phyloP scores from a whole-genome alignment of 2,113 vertebrate species.

The Rhea pennata region DNA sequence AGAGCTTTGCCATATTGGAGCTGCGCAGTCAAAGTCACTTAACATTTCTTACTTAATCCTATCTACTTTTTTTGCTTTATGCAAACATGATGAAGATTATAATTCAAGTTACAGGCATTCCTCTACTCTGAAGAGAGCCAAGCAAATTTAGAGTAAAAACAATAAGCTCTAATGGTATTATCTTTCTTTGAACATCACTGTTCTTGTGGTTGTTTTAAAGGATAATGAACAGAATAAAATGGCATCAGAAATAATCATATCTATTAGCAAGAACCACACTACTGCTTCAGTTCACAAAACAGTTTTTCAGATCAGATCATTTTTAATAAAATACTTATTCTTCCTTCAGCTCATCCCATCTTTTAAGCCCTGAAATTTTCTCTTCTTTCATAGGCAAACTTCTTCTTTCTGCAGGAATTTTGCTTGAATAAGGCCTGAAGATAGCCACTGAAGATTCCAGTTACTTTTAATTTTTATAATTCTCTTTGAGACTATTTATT shows the following conservation, averaged over 20 bases:
- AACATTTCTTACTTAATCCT: background rate
- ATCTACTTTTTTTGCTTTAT: background rate
- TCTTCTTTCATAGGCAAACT: background rate
- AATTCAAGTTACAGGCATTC: background rate
- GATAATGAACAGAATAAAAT: background rate
- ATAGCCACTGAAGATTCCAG: background rate
- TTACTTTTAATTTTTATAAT: conserved; percentile 2
- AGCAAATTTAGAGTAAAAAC: background rate
- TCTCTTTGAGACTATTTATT: conserved; percentile 24
- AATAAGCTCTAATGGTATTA: background rate
- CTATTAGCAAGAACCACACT: background rate
- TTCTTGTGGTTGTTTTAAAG: background rate
- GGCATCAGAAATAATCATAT: background rate
- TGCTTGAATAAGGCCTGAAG: conserved; percentile 14
- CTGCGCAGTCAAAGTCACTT: background rate
- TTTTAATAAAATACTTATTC: background rate
- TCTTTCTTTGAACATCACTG: background rate
- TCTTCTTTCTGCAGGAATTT: conserved; percentile 9
- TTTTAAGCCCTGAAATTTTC: background rate
- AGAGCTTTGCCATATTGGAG: background rate
- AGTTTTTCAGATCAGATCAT: background rate
- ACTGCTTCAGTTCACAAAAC: background rate
- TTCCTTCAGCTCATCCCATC: background rate
- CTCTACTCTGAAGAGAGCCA: background rate
- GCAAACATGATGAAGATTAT: background rate